Evolutionary conservation across 2,797 vertebrate genomes (phyloP).

Genomic region (Cossypha niveicapilla): DNA sequence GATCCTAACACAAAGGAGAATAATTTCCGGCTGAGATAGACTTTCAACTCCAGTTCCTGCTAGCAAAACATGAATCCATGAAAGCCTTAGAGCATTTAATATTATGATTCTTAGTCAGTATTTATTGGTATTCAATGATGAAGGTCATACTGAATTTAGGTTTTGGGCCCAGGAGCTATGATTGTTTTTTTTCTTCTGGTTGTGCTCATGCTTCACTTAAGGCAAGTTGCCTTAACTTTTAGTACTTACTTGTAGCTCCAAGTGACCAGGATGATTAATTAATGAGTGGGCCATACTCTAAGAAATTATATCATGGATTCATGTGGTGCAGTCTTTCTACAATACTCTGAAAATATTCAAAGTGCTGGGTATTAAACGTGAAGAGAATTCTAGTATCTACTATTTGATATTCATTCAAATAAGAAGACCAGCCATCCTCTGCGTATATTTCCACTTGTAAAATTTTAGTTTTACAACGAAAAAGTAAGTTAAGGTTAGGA

Average conservation of each 20-base stretch:
- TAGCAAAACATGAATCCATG: background rate
- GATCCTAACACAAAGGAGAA: background rate
- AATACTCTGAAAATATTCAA: background rate
- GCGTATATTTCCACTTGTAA: background rate
- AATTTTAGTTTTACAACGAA: background rate
- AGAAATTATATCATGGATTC: background rate
- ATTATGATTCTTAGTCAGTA: background rate
- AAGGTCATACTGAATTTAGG: background rate
- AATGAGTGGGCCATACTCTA: background rate
- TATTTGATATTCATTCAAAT: background rate
- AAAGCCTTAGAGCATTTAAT: background rate
- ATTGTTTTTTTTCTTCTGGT: background rate
- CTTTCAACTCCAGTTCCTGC: background rate
- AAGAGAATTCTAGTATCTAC: background rate
- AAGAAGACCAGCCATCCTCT: background rate
- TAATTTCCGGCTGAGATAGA: background rate
- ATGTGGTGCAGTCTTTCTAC: background rate
- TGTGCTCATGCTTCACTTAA: background rate
- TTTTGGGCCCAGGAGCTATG: background rate
- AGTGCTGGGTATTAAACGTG: background rate
- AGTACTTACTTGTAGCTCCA: background rate
- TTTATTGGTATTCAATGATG: background rate
- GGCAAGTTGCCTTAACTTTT: background rate
- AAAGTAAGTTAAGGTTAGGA: background rate
- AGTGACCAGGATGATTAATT: background rate